Base-by-base conservation (phyloP, 2,113 vertebrate species). In the Dunckerocampus dactyliophorus region DNA sequence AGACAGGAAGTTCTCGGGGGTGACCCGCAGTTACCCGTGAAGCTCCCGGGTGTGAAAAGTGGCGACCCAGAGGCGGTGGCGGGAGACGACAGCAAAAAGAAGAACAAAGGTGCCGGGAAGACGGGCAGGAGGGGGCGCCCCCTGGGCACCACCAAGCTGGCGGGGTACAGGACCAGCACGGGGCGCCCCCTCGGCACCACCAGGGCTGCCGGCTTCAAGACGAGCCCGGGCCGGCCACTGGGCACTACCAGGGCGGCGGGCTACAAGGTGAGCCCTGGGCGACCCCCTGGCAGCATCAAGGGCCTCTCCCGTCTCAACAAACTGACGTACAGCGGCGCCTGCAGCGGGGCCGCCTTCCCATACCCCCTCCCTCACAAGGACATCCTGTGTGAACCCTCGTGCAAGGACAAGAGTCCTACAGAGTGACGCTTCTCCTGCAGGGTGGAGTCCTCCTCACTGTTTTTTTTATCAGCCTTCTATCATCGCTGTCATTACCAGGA, bases 271-370 rank as follows among this genome's bases (percentile, higher is more conserved):
- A 99, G 96, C 85, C 95, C 96, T 2, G 96, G 96, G 21, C 91
- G 96, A 73, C 96, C 96, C 80, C 96, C 95, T 47, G 96, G 96
- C 87, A 99, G 95, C 92, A 96, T 98, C 89, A 99, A 97, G 91
- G 94, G 94, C 81, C 93, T 95, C 16, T 95, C 95, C 59, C 94
- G 94, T 49, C 93, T 95, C 91, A 92, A 93, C 67, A 96, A 97
- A 92, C 93, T 98, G 78, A 90, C 89, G 79, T 98, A 94, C 63
- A 88, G 92, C 65, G 80, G 79, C 79, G 88, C 93, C 80, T 94
- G 93, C 91, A 94, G 92, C 76, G 85, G 81, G 1, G 93, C 95
- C 53, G 92, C 93, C 51, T 98, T 98, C 85, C 95, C 95, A 47
- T 98, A 97, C 63, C 93, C 93, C 16, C 76, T 94, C 69, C 88